These are phyloP conservation scores for Listronotus bonariensis DNA, from an alignment of 1,140 invertebrate genomes.

Conservation along the genomic window DNA sequence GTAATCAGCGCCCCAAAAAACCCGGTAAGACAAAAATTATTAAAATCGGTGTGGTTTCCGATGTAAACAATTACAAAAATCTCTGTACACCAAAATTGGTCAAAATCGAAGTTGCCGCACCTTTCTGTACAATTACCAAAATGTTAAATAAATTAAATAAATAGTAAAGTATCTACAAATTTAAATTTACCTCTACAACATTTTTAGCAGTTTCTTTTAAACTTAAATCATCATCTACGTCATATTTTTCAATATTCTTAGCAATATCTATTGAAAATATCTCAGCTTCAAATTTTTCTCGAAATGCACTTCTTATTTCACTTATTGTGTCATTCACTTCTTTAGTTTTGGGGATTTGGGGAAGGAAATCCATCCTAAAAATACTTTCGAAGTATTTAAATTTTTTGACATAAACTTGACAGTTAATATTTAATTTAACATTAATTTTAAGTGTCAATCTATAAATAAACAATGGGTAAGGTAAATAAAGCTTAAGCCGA, in stretches of 20 bases:
- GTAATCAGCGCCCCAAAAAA: too few relatives aligned
- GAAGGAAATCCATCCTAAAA: slow-evolving; percentile 35
- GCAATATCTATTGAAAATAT: slow-evolving; percentile 37
- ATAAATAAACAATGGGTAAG: too few relatives aligned
- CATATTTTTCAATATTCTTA: slow-evolving; percentile 29
- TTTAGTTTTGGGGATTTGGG: slow-evolving; percentile 29
- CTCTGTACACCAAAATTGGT: too few relatives aligned
- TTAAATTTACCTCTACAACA: slow-evolving; percentile 17
- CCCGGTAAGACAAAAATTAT: too few relatives aligned
- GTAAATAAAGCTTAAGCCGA: too few relatives aligned
- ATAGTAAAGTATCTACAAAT: too few relatives aligned
- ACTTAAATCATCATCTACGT: slow-evolving; percentile 25
- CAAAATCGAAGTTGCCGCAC: too few relatives aligned
- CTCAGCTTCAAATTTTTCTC: slow-evolving; percentile 33
- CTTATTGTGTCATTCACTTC: slow-evolving; percentile 27
- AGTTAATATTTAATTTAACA: not conserved
- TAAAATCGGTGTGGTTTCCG: too few relatives aligned
- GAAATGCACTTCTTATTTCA: slow-evolving; percentile 38
- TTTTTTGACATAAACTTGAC: not conserved
- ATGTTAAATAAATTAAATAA: too few relatives aligned
- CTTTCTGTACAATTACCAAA: too few relatives aligned
- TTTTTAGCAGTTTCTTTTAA: slow-evolving; percentile 29
- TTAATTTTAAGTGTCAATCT: not conserved
- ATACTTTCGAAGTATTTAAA: not conserved
- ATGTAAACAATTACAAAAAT: too few relatives aligned